These are phyloP conservation scores for Pseudomugil tenellus DNA, from an alignment of 2,797 vertebrate genomes.

Conservation along the genomic window DNA sequence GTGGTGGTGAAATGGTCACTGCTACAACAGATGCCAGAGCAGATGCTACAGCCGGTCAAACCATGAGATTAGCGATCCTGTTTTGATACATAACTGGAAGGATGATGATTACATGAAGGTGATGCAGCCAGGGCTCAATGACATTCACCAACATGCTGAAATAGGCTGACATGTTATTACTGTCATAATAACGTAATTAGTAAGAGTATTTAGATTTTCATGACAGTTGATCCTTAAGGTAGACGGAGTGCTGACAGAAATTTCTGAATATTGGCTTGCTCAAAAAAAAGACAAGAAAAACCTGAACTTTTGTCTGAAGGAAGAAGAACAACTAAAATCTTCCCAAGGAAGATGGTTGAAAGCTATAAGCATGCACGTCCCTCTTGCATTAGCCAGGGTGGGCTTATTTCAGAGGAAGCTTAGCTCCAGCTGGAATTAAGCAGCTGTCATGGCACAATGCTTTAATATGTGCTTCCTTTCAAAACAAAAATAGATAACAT, in stretches of 20 bases:
- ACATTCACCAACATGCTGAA: conserved; percentile 11
- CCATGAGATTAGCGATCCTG: conserved; percentile 30
- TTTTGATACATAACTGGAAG: conserved; percentile 28
- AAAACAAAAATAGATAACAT: no score
- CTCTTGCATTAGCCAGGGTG: background rate
- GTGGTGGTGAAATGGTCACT: conserved; percentile 24
- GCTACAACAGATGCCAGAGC: conserved; percentile 64
- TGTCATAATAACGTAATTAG: background rate
- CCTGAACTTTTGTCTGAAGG: background rate
- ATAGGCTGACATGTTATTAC: background rate
- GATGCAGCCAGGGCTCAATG: conserved; percentile 17
- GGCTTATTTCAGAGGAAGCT: background rate
- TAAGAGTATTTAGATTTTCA: background rate
- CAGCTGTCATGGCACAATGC: background rate
- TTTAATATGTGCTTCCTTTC: background rate
- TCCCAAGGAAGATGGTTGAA: background rate
- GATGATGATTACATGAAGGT: conserved; percentile 19
- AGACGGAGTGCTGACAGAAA: background rate
- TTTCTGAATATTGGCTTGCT: background rate
- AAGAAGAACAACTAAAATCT: background rate
- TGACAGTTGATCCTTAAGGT: background rate
- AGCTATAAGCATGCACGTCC: background rate
- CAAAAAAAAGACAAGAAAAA: background rate
- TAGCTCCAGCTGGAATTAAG: background rate
- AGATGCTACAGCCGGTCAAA: conserved; percentile 56